Percentiles rank a stretch among this genome's conserved stretches.
These are phyloP conservation scores for Gavia stellata DNA, from an alignment of 2,113 vertebrate species.

Conservation along the genomic window DNA sequence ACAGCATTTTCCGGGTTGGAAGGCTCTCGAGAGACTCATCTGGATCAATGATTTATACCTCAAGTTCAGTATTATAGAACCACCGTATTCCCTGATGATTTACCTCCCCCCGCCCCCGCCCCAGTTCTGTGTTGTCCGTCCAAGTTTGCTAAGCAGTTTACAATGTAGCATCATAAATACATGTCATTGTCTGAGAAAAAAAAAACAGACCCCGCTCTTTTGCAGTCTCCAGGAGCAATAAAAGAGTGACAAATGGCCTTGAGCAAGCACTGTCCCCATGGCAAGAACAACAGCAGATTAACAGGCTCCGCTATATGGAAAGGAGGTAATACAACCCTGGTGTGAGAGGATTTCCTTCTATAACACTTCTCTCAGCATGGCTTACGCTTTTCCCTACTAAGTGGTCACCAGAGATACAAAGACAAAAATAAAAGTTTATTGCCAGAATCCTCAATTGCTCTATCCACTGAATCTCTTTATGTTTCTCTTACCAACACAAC, in stretches of 20 bases:
- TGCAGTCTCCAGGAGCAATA: conserved; percentile 7
- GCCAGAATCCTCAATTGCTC: background rate
- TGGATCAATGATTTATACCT: background rate
- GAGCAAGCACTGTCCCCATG: background rate
- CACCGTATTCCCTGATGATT: background rate
- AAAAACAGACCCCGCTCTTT: background rate
- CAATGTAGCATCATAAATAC: conserved; percentile 2
- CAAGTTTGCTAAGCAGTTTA: conserved; percentile 5
- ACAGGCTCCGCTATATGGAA: background rate
- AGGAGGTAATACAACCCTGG: background rate
- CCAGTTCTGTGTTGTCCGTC: background rate
- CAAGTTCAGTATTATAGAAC: background rate
- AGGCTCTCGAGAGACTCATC: background rate
- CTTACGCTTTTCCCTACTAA: background rate
- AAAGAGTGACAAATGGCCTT: conserved; percentile 14
- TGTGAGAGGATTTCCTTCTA: background rate
- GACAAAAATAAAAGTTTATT: background rate
- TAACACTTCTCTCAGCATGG: background rate
- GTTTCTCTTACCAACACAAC: background rate
- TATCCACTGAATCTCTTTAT: background rate
- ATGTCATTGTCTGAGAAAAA: background rate
- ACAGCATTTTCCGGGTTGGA: conserved; percentile 14
- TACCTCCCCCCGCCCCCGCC: background rate
- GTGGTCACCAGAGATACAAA: background rate
- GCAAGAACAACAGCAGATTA: conserved; percentile 27